Evolutionary conservation across 2,113 vertebrate species (phyloP).

Genomic region (Fulmarus glacialis): DNA sequence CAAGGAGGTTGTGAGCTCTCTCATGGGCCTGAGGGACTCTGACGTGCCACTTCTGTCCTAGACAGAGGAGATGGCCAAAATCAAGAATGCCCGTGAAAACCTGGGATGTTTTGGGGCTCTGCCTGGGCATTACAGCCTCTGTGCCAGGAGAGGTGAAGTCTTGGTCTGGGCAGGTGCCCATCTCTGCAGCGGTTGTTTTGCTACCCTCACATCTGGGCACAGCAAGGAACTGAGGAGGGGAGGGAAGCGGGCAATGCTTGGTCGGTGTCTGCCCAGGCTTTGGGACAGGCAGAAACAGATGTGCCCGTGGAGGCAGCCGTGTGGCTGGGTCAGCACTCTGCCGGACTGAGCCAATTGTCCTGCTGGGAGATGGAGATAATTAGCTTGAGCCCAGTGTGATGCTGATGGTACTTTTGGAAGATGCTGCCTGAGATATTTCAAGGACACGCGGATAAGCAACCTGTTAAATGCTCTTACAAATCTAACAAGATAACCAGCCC

Average conservation of each 20-base stretch:
- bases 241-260: background rate
- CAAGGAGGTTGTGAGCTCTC: background rate
- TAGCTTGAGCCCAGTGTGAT: background rate
- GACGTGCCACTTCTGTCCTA: background rate
- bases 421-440: conserved; percentile 20
- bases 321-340: background rate
- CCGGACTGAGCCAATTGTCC: background rate
- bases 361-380: conserved; percentile 24
- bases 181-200: background rate
- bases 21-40: background rate
- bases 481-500: conserved; percentile 56
- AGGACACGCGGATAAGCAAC: conserved; percentile 5
- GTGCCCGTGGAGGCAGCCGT: background rate
- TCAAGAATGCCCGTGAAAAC: background rate
- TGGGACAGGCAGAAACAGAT: background rate
- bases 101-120: background rate
- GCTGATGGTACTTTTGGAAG: conserved; percentile 19
- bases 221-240: background rate
- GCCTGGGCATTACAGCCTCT: background rate
- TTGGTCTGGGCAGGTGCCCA: background rate
- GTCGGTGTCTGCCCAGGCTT: background rate
- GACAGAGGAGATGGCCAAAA: background rate
- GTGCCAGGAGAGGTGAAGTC: background rate
- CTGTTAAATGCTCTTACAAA: conserved; percentile 55
- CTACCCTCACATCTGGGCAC: background rate